Percentiles rank a stretch among this genome's conserved stretches.
These are phyloP conservation scores for Deilephila porcellus DNA, from an alignment of 2,888 invertebrate species.

Conservation along the genomic window DNA sequence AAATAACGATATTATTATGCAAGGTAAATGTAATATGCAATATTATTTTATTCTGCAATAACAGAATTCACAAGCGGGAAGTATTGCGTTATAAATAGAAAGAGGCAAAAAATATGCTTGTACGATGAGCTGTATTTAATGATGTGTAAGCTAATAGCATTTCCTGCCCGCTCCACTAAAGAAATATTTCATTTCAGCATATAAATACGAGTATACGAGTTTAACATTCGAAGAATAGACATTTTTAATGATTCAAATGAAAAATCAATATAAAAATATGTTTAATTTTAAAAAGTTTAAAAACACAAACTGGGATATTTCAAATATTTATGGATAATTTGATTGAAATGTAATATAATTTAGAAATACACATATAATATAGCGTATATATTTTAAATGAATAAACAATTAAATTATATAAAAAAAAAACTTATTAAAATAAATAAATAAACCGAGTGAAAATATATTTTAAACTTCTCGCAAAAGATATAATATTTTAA, in stretches of 20 bases:
- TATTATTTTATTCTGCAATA: neutral
- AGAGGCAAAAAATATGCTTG: neutral
- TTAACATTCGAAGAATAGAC: neutral
- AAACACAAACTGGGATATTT: neutral
- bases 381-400: too few relatives aligned
- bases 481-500: too few relatives aligned
- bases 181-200: neutral
- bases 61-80: constrained; percentile 6
- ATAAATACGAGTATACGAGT: neutral
- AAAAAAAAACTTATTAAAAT: too few relatives aligned
- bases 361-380: too few relatives aligned
- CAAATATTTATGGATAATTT: too few relatives aligned
- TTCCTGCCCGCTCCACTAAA: neutral
- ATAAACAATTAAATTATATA: too few relatives aligned
- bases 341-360: too few relatives aligned
- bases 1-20: too few relatives aligned
- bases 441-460: neutral
- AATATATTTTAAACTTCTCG: neutral
- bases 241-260: neutral
- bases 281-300: too few relatives aligned
- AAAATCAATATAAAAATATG: too few relatives aligned
- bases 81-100: neutral
- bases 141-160: constrained; percentile 3
- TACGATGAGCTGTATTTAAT: neutral
- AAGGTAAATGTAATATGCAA: neutral